Evolutionary conservation across 2,113 vertebrate species (phyloP), one percentile per base, ranked within the genome.

Genomic region (Coryphaenoides rupestris): DNA sequence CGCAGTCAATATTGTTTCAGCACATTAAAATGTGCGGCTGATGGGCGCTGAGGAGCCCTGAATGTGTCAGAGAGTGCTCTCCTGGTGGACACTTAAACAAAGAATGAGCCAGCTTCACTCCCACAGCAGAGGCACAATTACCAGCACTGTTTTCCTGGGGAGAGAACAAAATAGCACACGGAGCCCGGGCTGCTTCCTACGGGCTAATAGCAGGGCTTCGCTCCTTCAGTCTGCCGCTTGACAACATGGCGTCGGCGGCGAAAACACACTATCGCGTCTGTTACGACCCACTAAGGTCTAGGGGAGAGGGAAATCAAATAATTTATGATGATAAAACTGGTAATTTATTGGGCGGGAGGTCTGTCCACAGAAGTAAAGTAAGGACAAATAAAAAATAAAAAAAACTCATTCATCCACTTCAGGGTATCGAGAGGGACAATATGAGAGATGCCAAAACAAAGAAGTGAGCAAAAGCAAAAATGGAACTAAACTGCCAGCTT

Each of bases 1-100:
- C 70, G 71, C 70, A 63, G 85, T 84, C 87, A 82, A 89, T 89
- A 89, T 87, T 83, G 81, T 83, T 83, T 81, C 68, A 70, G 67
- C 80, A 74, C 84, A 87, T 90, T 89, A 88, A 84, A 86, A 86
- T 64, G 73, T 81, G 75, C 62, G 56, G 74, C 76, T 89, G 84
- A 87, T 86, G 86, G 74, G 79, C 72, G 63, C 82, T 79, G 68
- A 77, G 86, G 82, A 86, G 85, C 83, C 56, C 70, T 72, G 74
- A 58, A 63, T 76, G 84, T 83, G 83, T 80, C 77, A 81, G 79
- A 83, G 79, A 87, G 76, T 80, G 80, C 85, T 85, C 82, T 89
- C 81, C 78, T 77, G 87, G 84, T 83, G 88, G 79, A 89, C 80
- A 71, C 80, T 88, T 86, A 87, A 84, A 85, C 84, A 91, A 87